Base-by-base conservation (phyloP, 1,140 invertebrate genomes). In the Adoxophyes honmai region DNA sequence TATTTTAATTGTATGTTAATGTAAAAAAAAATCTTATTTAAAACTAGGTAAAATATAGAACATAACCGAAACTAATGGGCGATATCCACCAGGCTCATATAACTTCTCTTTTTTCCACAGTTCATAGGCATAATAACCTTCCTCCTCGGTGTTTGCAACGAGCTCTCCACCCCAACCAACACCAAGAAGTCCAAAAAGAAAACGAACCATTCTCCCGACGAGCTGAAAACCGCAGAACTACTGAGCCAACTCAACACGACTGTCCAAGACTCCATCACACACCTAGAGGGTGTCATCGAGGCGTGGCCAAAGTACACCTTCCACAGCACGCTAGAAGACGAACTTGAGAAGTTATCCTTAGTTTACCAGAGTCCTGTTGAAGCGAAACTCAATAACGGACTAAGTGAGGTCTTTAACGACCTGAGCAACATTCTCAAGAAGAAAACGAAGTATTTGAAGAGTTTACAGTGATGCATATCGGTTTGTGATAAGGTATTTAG, bases 161-260 rank as follows among this genome's bases (percentile, higher is more conserved):
- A 88, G 34, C 18, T 82, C 2, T 55, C 66, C 3, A 64, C 78
- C 4, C 76, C 80, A 1, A 55, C 75, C 9, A 75, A 72, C 57
- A 66, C 72, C 7, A 85, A 82, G 62, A 85, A 79, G 57, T 72
- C 75, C 8, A 85, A 85, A 44, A 85, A 82, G 61, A 86, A 82
- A 54, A 59, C 68, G 3, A 80, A 68, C 37, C 78, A 78, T n/a
- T 81, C 81, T 0, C 81, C 81, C 1, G 81, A 86, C 39, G 77
- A 86, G 51, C 54, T 82, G 9, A 72, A 71, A 36, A 81, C 76
- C 0, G 51, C 64, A 0, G 69, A 82, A 52, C 44, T 74, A 6
- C 54, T 86, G n/a, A 74, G 69, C 67, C 65, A 71, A 55, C 61
- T 86, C 5, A 86, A 84, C 67, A 72, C 77, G 4, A 62, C 71